These are phyloP conservation scores for Candoia aspera DNA, from an alignment of 2,113 vertebrate species.

Conservation along the genomic window DNA sequence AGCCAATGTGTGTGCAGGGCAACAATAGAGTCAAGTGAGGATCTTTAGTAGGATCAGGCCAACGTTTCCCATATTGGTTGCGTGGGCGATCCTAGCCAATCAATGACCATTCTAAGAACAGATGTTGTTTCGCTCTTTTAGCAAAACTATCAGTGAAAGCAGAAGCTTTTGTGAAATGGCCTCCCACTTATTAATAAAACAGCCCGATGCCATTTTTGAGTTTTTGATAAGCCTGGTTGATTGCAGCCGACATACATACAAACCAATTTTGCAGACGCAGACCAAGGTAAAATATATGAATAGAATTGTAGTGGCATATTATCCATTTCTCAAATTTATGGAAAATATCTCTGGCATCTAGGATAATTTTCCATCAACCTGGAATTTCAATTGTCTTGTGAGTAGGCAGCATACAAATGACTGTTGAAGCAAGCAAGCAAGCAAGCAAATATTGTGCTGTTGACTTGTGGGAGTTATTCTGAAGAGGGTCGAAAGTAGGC, in stretches of 20 bases:
- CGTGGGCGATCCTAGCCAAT: background rate
- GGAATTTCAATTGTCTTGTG: background rate
- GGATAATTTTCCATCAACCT: background rate
- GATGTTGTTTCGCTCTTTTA: background rate
- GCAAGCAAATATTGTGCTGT: background rate
- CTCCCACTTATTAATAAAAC: background rate
- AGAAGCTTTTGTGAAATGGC: background rate
- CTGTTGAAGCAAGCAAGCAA: background rate
- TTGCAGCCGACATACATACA: background rate
- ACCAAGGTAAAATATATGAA: background rate
- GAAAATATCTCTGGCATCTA: background rate
- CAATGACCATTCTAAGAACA: background rate
- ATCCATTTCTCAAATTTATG: background rate
- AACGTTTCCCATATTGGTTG: background rate
- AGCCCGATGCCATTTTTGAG: background rate
- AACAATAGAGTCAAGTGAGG: background rate
- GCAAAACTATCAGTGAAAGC: background rate
- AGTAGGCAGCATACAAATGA: background rate
- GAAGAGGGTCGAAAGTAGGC: background rate
- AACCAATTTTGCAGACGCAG: background rate
- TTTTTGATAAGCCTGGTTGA: background rate
- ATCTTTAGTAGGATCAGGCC: background rate
- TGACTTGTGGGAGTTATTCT: background rate
- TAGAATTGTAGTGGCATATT: background rate
- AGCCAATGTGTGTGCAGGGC: background rate